Evolutionary conservation across 2,797 vertebrate species (phyloP).

Genomic region (Malacoctenus gilli): DNA sequence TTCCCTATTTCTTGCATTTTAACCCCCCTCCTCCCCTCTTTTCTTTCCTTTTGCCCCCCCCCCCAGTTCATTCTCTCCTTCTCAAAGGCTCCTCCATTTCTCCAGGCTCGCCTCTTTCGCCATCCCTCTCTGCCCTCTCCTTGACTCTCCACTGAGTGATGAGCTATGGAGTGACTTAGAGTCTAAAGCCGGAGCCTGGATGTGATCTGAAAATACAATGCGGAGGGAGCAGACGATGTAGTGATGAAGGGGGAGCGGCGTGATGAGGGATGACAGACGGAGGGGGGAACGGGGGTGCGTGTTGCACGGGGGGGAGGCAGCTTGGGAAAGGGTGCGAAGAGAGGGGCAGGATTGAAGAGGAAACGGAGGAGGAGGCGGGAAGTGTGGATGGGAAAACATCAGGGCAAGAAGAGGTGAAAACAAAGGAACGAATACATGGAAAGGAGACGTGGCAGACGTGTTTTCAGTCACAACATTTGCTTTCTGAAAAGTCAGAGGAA

Average conservation of each 20-base stretch:
- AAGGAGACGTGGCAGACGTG: background rate
- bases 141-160: conserved; percentile 66
- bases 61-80: too few relatives aligned
- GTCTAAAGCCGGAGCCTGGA: conserved; percentile 60
- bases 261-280: conserved; percentile 32
- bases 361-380: background rate
- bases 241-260: conserved; percentile 35
- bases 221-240: conserved; percentile 42
- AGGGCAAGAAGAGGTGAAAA: background rate
- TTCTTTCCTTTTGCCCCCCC: conserved; percentile 4
- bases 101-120: conserved; percentile 35
- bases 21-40: conserved; percentile 16
- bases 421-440: background rate
- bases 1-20: conserved; percentile 34
- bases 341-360: background rate
- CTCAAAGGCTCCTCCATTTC: background rate
- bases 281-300: conserved; percentile 2
- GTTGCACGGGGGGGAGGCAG: conserved; percentile 15
- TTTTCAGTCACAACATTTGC: background rate
- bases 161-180: conserved; percentile 65
- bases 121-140: conserved; percentile 56
- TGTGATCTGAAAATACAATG: conserved; percentile 68
- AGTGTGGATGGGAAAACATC: background rate
- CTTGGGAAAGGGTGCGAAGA: background rate
- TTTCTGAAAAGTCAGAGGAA: too few relatives aligned